Base-by-base conservation (phyloP, 2,888 invertebrate genomes). In the Ichneumoninae sp. region DNA sequence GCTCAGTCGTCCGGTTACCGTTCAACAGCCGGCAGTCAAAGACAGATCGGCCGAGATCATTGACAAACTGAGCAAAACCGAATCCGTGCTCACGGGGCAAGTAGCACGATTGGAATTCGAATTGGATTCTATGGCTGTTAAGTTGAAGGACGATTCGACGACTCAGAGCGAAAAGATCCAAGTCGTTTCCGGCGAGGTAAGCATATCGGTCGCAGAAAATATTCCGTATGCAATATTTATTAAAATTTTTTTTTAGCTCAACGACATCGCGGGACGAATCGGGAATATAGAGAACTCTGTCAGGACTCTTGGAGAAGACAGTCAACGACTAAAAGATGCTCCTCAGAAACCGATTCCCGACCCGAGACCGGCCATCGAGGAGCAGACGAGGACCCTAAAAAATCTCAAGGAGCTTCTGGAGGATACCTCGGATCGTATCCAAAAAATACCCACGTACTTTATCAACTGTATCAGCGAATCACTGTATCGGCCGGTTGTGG, bases 361-460 rank as follows among this genome's bases (percentile, higher is more conserved):
- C 71, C 82, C 86, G 36, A 85, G 68, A 26, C 82, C 85, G 5
- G 86, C 87, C 36, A 71, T 91, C 1, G 90, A 91, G 44, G 89
- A 91, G 22, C 92, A 93, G 65, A 86, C 83, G 47, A 83, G 82
- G 22, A 85, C 88, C 4, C 80, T 93, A 22, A 81, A 82, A 3
- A 90, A 89, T 50, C 86, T 93, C 4, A 89, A 92, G 19, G 89
- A 91, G 22, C 82, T 92, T 40, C 47, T 93, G 22, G 89, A 92
- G 52, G 87, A 88, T 26, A 90, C 90, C 30, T 89, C 90, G 4
- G 86, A 90, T 10, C 88, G 87, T 65, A 88, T 93, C 19, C 88
- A 82, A 40, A 88, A 92, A 71, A 86, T 93, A 47, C 90, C 93
- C 5, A 89, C 88, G 93, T 93, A 90, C 16, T 66, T 71, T 22